phyloP scores from a whole-genome alignment of 2,888 invertebrate genomes.

The Hirtodrosophila duncani region DNA sequence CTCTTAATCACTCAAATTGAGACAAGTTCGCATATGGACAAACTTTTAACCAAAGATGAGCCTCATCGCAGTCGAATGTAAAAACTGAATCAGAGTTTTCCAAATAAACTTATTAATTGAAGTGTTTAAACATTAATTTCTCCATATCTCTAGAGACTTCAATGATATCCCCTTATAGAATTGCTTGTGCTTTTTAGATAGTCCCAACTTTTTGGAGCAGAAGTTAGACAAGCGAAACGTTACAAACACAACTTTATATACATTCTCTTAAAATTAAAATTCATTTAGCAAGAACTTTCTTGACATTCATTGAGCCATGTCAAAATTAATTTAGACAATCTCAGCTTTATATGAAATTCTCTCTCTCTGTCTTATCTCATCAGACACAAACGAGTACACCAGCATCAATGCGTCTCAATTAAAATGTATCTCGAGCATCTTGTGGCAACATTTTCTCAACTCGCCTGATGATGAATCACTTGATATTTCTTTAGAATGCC shows the following conservation, averaged over 20 bases:
- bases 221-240: too few relatives aligned
- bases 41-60: too few relatives aligned
- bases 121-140: neutral
- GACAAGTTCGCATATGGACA: too few relatives aligned
- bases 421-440: constrained; percentile 31
- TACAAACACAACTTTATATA: too few relatives aligned
- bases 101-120: neutral
- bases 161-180: neutral
- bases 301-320: constrained; percentile 1
- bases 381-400: too few relatives aligned
- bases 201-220: too few relatives aligned
- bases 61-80: too few relatives aligned
- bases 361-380: neutral
- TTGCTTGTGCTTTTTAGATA: too few relatives aligned
- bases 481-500: constrained; percentile 21
- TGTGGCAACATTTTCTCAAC: constrained; percentile 1
- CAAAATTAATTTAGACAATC: constrained; percentile 12
- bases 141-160: neutral
- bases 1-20: too few relatives aligned
- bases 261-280: too few relatives aligned
- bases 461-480: constrained; percentile 31
- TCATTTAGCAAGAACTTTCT: neutral
- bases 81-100: too few relatives aligned
- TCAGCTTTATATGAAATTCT: neutral
- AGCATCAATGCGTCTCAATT: constrained; percentile 23